A percentile compares a stretch with the other conserved stretches of the same genome.
These are phyloP conservation scores for Mastomys coucha DNA, from an alignment of 2,113 vertebrate species.

Conservation along the genomic window DNA sequence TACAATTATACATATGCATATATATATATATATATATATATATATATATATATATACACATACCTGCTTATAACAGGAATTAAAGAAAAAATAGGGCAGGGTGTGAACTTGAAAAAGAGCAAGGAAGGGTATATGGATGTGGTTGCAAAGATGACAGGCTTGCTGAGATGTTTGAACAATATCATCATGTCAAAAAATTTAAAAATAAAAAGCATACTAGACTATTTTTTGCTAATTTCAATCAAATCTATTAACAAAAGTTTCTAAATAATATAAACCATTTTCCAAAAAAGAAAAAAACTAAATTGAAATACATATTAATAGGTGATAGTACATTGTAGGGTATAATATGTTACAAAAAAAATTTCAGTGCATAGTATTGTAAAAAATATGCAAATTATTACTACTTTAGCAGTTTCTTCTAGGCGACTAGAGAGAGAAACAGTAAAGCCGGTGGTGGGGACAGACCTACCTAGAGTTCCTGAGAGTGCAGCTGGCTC, in stretches of 20 bases:
- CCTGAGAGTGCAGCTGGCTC: slow-evolving; percentile 21
- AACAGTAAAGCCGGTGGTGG: slow-evolving; percentile 31
- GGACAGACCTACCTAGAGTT: not conserved
- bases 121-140: too few relatives aligned
- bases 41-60: too few relatives aligned
- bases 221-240: not conserved
- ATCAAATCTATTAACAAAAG: not conserved
- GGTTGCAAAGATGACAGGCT: too few relatives aligned
- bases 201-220: not conserved
- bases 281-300: not conserved
- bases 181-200: too few relatives aligned
- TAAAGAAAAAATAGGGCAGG: too few relatives aligned
- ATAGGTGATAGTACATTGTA: not conserved
- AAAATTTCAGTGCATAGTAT: not conserved
- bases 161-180: too few relatives aligned
- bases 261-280: not conserved
- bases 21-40: too few relatives aligned
- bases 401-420: slow-evolving; percentile 4
- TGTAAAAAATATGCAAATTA: not conserved
- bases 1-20: too few relatives aligned
- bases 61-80: too few relatives aligned
- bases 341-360: not conserved
- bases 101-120: too few relatives aligned
- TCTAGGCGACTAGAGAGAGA: not conserved
- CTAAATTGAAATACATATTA: not conserved